Base-by-base conservation (phyloP, 1,140 invertebrate genomes). In the Scaptomyza graminum region DNA sequence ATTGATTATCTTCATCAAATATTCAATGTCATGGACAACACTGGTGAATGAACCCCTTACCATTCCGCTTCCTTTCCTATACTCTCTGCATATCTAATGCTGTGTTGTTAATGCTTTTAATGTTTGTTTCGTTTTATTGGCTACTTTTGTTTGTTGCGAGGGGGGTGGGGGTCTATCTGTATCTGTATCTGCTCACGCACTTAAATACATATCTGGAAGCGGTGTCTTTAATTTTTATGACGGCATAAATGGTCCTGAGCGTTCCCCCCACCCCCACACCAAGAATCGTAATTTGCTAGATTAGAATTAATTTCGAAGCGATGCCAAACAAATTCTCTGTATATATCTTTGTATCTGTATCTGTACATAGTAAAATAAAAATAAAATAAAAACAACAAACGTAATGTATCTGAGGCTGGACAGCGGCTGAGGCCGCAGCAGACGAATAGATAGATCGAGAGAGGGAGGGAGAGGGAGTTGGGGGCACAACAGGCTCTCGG, bases 201-300 rank as follows among this genome's bases (percentile, higher is more conserved):
- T 85, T 85, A 34, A 34, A 9, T 22, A 22, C 18, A 22, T 34
- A 85, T 85, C 68, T 66, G 47, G 59, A 31, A 60, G 43, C 65
- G 68, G 65, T 72, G 74, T 87, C 82, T 85, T 85, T 85, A 85
- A 85, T 88, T 85, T 85, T 85, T 85, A 85, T 72, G 83, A 76
- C 78, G 82, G 71, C 78, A 82, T 88, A 87, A 85, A 85, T 87
- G 82, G 70, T 87, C 70, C 78, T 63, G 63, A 60, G 47, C 57
- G 49, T n/a, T 28, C 25, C 25, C 49, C 9, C 28, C 49, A 37
- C 28, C 6, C n/a, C 12, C 43, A 15, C 1, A n/a, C 41, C 51
- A 16, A 51, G n/a, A n/a, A n/a, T n/a, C n/a, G n/a, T n/a, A n/a
- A 85, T 85, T 85, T 85, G 78, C 75, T 85, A 85, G 78, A 85